A percentile compares a stretch with the other conserved stretches of the same genome.
Conservation (phyloP, 2,888 invertebrate genomes). For the Pandemis corylana region DNA sequence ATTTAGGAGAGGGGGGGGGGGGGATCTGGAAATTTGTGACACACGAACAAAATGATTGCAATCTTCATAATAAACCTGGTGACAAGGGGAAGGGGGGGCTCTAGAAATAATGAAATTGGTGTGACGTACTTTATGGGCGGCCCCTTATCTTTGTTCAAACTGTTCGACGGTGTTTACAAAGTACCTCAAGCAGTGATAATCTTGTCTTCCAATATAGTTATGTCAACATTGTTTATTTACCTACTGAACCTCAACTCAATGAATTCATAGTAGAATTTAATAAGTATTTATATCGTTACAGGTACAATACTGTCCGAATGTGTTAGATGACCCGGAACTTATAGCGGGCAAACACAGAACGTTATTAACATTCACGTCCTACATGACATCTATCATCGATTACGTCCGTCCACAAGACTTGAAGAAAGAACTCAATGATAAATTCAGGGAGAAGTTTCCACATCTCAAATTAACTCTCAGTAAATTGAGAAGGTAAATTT, state of each 20-base stretch:
- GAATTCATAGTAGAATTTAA: background rate
- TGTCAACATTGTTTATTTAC: slow-evolving; percentile 6
- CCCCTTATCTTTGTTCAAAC: too few species aligned
- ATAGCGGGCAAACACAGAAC: slow-evolving; percentile 96
- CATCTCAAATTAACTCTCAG: slow-evolving; percentile 97
- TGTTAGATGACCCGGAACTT: slow-evolving; percentile 96
- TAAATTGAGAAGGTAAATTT: slow-evolving; percentile 94
- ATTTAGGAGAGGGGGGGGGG: too few species aligned
- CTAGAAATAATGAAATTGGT: too few species aligned
- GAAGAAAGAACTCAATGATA: slow-evolving; percentile 98
- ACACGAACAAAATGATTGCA: too few species aligned
- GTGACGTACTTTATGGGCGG: too few species aligned
- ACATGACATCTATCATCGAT: slow-evolving; percentile 98
- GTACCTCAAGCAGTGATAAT: too few species aligned
- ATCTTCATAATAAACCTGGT: too few species aligned
- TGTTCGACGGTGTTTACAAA: too few species aligned
- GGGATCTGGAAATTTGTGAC: too few species aligned
- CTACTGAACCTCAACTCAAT: background rate
- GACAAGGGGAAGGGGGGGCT: too few species aligned
- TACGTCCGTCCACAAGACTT: slow-evolving; percentile 97
- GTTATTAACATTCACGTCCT: slow-evolving; percentile 93
- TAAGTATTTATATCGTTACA: slow-evolving; percentile 49
- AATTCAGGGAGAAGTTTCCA: slow-evolving; percentile 97
- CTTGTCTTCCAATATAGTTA: background rate
- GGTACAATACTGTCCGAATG: slow-evolving; percentile 92